These are phyloP conservation scores for Pholis gunnellus DNA, from an alignment of 2,113 vertebrate genomes.

Conservation along the genomic window DNA sequence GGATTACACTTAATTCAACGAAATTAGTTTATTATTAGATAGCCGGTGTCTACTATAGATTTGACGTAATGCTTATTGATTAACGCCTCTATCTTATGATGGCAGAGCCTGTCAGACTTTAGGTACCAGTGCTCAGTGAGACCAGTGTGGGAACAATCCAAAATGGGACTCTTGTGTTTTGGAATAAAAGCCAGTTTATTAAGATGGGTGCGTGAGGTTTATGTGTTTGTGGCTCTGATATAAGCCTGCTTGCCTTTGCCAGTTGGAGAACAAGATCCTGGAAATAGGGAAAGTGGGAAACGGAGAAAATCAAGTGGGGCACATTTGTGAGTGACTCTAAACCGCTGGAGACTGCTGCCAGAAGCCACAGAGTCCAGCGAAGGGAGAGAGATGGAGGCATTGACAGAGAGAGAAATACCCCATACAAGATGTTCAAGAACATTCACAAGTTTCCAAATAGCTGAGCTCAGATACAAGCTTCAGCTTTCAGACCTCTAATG, in stretches of 20 bases:
- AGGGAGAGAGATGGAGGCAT: conserved; percentile 5
- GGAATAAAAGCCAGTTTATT: conserved; percentile 43
- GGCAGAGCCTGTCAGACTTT: not conserved
- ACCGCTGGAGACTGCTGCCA: conserved; percentile 54
- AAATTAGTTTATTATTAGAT: not conserved
- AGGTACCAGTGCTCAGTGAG: not conserved
- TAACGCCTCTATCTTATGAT: no score
- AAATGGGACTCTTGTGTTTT: conserved; percentile 51
- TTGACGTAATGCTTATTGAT: not conserved
- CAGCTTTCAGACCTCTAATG: conserved; percentile 51
- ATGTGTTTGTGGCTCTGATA: conserved; percentile 64
- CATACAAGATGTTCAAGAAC: conserved; percentile 38
- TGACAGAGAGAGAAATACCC: conserved; percentile 31
- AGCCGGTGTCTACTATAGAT: not conserved
- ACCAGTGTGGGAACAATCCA: conserved; percentile 46
- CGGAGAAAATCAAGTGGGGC: conserved; percentile 48
- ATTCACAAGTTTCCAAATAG: conserved; percentile 56
- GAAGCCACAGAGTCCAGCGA: conserved; percentile 47
- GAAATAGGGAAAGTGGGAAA: conserved; percentile 61
- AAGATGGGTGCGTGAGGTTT: conserved; percentile 47
- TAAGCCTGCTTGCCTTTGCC: conserved; percentile 58
- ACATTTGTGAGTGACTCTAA: conserved; percentile 62
- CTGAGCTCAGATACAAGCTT: conserved; percentile 26
- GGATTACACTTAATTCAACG: conserved; percentile 59
- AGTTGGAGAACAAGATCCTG: conserved; percentile 59